A percentile compares a stretch with the other conserved stretches of the same genome.
phyloP scores from a whole-genome alignment of 2,797 vertebrate species.

The Morelia viridis region DNA sequence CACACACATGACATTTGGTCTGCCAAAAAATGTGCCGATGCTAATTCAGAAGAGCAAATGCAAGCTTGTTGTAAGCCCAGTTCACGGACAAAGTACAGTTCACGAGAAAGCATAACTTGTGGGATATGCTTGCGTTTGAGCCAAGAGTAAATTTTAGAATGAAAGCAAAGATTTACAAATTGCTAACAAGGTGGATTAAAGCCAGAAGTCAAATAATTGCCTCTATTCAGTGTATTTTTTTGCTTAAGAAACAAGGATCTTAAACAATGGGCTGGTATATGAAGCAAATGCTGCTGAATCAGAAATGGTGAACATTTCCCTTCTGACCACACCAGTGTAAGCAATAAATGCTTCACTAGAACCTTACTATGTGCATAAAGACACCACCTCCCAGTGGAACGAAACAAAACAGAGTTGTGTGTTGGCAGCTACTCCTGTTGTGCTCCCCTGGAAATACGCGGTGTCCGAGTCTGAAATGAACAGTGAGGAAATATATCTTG shows the following conservation, averaged over 20 bases:
- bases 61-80: constrained; percentile 12
- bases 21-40: not conserved
- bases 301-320: not conserved
- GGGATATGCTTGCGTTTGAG: constrained; percentile 15
- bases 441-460: not conserved
- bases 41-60: not conserved
- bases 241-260: constrained; percentile 36
- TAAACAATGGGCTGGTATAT: constrained; percentile 37
- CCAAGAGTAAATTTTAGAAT: constrained; percentile 43
- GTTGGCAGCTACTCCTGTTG: not conserved
- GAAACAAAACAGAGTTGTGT: not conserved
- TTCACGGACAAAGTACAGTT: not conserved
- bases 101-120: constrained; percentile 20
- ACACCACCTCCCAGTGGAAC: not conserved
- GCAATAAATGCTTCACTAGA: not conserved
- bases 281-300: constrained; percentile 14
- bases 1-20: not conserved
- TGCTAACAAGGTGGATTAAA: constrained; percentile 50
- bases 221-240: constrained; percentile 46
- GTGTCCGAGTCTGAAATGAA: too few species aligned
- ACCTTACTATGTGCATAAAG: constrained; percentile 6
- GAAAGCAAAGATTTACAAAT: constrained; percentile 52
- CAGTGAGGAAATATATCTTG: not conserved
- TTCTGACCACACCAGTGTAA: not conserved
- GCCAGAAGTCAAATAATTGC: constrained; percentile 61